Evolutionary conservation across 1,140 invertebrate species (phyloP).

Genomic region (Drosophila leontia): DNA sequence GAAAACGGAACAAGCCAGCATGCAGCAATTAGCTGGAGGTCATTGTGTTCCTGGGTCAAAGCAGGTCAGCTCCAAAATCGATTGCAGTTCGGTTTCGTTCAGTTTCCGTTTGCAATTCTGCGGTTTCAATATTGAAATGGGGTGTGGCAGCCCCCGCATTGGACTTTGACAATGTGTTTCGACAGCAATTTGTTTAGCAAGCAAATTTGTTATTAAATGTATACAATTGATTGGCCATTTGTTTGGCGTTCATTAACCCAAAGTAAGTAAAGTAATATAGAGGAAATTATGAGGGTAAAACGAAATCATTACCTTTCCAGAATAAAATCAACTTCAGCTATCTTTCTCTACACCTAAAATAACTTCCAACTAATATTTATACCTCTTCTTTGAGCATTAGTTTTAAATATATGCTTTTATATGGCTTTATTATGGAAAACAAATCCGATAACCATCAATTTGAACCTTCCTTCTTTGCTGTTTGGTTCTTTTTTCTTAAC

Average conservation of each 20-base stretch:
- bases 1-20: slow-evolving; percentile 34
- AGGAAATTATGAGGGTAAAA: background rate
- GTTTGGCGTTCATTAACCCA: slow-evolving; percentile 52
- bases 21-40: slow-evolving; percentile 80
- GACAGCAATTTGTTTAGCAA: slow-evolving; percentile 69
- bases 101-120: slow-evolving; percentile 51
- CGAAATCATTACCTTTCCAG: too few relatives aligned
- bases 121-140: slow-evolving; percentile 64
- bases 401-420: background rate
- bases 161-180: slow-evolving; percentile 63
- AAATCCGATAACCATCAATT: slow-evolving; percentile 3
- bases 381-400: background rate
- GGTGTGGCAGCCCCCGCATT: slow-evolving; percentile 39
- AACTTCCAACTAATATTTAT: background rate
- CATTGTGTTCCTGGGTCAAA: slow-evolving; percentile 55
- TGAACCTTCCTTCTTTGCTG: slow-evolving; percentile 2
- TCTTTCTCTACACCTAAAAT: background rate
- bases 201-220: slow-evolving; percentile 70
- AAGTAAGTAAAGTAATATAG: background rate
- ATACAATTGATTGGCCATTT: slow-evolving; percentile 62
- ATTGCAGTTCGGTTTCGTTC: slow-evolving; percentile 21
- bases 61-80: slow-evolving; percentile 33
- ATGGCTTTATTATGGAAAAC: slow-evolving; percentile 2
- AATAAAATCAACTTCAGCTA: background rate
- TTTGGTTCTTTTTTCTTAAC: background rate